These are phyloP conservation scores for Ifrita kowaldi DNA, from an alignment of 2,113 vertebrate genomes.

Conservation along the genomic window DNA sequence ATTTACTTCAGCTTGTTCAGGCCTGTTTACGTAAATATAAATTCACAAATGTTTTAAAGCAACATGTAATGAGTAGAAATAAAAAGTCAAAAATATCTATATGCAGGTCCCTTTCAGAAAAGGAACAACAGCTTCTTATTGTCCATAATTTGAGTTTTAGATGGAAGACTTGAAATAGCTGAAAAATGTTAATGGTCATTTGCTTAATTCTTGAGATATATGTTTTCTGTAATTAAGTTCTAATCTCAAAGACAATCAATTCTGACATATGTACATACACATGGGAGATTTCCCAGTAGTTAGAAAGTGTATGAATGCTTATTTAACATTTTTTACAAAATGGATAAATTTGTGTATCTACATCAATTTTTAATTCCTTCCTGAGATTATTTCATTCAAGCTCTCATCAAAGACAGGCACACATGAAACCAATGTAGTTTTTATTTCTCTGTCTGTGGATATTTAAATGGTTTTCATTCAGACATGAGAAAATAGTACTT, in stretches of 20 bases:
- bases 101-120: neutral
- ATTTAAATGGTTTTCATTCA: neutral
- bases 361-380: neutral
- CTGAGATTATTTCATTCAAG: neutral
- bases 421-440: neutral
- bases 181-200: neutral
- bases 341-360: neutral
- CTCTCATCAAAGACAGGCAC: neutral
- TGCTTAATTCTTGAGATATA: neutral
- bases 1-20: neutral
- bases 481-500: neutral
- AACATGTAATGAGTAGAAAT: neutral
- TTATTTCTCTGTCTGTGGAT: neutral
- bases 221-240: neutral
- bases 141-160: neutral
- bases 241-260: neutral
- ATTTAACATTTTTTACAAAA: neutral
- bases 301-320: neutral
- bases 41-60: neutral
- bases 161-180: neutral
- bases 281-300: neutral
- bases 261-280: neutral
- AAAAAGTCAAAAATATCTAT: neutral
- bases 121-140: neutral
- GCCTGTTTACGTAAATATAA: neutral